Percentiles rank a stretch among this genome's conserved stretches.
Evolutionary conservation across 1,140 invertebrate species (phyloP).

Genomic region (Mesaphorura yosii): DNA sequence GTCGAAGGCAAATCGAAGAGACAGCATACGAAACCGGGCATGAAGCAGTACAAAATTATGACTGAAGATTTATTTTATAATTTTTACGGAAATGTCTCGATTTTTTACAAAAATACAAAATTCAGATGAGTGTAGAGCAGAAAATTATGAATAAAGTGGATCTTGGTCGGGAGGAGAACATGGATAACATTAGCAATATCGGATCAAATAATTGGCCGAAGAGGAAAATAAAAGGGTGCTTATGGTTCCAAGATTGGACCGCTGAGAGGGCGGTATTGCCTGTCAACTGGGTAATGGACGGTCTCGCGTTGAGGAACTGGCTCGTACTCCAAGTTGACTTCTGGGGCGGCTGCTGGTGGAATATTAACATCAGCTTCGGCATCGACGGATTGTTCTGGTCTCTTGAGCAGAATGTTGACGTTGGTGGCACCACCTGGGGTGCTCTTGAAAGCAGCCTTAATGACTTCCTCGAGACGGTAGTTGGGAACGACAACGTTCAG

Average conservation of each 20-base stretch:
- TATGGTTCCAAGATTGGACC: neutral
- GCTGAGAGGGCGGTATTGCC: neutral
- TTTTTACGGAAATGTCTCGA: no score
- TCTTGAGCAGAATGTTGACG: slow-evolving; percentile 20
- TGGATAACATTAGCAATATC: no score
- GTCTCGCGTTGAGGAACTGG: neutral
- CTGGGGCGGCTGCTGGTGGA: neutral
- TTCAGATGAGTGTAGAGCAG: no score
- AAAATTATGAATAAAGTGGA: no score
- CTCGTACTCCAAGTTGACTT: slow-evolving; percentile 18
- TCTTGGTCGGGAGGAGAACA: no score
- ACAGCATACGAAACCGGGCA: no score
- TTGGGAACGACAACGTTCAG: slow-evolving; percentile 18
- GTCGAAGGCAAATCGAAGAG: no score
- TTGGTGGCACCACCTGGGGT: neutral
- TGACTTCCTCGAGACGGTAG: slow-evolving; percentile 16
- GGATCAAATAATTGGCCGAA: no score
- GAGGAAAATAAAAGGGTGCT: no score
- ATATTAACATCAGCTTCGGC: slow-evolving; percentile 11
- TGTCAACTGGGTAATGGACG: neutral
- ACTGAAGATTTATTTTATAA: no score
- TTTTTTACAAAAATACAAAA: no score
- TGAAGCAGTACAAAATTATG: no score
- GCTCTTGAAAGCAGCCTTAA: slow-evolving; percentile 21
- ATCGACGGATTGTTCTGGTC: slow-evolving; percentile 16